These are phyloP conservation scores for Subanguina moxae DNA, from an alignment of 1,140 invertebrate genomes.

Conservation along the genomic window DNA sequence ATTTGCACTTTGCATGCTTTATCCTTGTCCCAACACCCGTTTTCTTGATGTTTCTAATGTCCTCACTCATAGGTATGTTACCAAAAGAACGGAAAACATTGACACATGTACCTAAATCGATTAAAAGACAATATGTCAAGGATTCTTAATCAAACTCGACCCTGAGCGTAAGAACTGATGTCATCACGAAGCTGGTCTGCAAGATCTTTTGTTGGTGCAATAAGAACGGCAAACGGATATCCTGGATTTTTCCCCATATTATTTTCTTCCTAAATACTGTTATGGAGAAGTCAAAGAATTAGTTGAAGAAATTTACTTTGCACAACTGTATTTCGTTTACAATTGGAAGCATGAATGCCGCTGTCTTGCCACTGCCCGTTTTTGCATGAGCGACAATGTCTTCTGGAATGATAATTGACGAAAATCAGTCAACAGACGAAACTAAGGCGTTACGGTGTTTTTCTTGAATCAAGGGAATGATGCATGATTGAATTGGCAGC, in stretches of 20 bases:
- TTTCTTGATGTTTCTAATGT: too few species aligned
- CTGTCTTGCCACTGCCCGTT: slow-evolving; percentile 31
- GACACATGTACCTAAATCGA: slow-evolving; percentile 16
- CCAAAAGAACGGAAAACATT: slow-evolving; percentile 19
- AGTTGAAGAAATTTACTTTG: not conserved
- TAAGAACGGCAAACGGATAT: slow-evolving; percentile 17
- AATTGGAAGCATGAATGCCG: slow-evolving; percentile 26
- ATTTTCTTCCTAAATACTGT: not conserved
- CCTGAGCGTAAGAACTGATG: slow-evolving; percentile 12
- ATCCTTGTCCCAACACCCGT: too few species aligned
- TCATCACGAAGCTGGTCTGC: slow-evolving; percentile 10
- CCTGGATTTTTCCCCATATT: not conserved
- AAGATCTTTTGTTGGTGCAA: slow-evolving; percentile 27
- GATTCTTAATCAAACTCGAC: slow-evolving; percentile 1
- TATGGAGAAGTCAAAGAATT: too few species aligned
- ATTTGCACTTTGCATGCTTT: too few species aligned
- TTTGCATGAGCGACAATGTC: slow-evolving; percentile 26
- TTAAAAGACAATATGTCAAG: not conserved
- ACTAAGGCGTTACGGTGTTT: not conserved
- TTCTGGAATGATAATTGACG: slow-evolving; percentile 13
- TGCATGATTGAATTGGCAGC: slow-evolving; percentile 15
- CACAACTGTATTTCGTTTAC: slow-evolving; percentile 16
- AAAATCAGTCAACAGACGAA: too few species aligned
- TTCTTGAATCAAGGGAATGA: slow-evolving; percentile 10
- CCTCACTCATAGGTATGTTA: slow-evolving; percentile 21